Conservation (phyloP, 1,140 invertebrate species). For the Dendrolimus kikuchii region DNA sequence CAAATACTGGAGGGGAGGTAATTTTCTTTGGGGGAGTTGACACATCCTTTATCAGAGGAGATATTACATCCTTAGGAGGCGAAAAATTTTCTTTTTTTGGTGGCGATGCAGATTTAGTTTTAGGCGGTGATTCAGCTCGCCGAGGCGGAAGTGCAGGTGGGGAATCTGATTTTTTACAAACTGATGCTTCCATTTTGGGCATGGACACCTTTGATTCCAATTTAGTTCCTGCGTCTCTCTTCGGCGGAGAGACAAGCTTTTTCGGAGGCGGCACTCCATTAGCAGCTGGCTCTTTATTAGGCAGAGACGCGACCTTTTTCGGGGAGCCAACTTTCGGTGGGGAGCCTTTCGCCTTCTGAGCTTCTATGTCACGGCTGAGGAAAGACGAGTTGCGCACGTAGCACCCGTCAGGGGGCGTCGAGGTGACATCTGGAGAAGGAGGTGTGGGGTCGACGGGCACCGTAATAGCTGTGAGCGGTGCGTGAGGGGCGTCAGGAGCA, state of each 20-base stretch:
- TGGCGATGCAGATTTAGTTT: not conserved
- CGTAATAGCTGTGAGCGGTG: no score
- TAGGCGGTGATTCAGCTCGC: slow-evolving; percentile 1
- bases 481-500: slow-evolving; percentile 6
- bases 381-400: slow-evolving; percentile 48
- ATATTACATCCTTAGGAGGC: slow-evolving; percentile 6
- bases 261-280: slow-evolving; percentile 8
- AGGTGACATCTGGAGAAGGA: no score
- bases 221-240: no score
- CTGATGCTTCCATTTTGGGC: no score
- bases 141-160: not conserved
- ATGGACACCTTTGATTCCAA: no score
- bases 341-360: slow-evolving; percentile 24
- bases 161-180: no score
- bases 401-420: slow-evolving; percentile 14
- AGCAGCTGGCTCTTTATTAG: slow-evolving; percentile 16
- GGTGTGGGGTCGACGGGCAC: no score
- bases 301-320: slow-evolving; percentile 18
- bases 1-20: slow-evolving; percentile 14
- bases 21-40: slow-evolving; percentile 7
- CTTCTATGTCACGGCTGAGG: slow-evolving; percentile 44
- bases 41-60: no score
- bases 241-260: not conserved
- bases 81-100: slow-evolving; percentile 6
- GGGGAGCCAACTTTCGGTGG: slow-evolving; percentile 11